Evolutionary conservation across 2,888 invertebrate species (phyloP), one percentile per base, ranked within the genome.

Genomic region (Phragmatobia fuliginosa): DNA sequence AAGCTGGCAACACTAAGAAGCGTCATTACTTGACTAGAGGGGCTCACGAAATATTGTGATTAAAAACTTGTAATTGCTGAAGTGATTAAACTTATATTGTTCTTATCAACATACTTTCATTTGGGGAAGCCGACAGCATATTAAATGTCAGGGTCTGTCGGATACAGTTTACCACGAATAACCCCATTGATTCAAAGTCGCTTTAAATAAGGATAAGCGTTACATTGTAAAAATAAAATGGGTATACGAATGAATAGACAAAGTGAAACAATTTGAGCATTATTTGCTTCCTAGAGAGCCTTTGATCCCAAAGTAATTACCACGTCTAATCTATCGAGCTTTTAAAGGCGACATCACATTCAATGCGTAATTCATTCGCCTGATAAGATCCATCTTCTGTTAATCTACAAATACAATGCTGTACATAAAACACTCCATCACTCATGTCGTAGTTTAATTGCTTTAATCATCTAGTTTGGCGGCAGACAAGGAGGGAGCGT

Each of bases 381-480:
- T 56, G 65, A 74, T 73, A 77, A 75, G 67, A 65, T 63, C 41
- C 72, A 59, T 71, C 59, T 70, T 67, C 70, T 81, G 73, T 77
- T 73, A 77, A 75, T 80, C 67, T 66, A 68, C 52, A 49, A 41
- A 56, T 66, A 77, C 81, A 83, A 83, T 81, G 63, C 76, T 78
- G 79, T 80, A 82, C 65, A 81, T 71, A 79, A 74, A 83, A 83
- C 83, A 86, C 83, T 86, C 84, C 83, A 88, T 87, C 86, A 86
- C 80, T 88, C 86, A 83, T 74, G 83, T 81, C 83, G 75, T 83
- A 82, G 84, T 86, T 86, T 87, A 88, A 89, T 90, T 87, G 87
- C 86, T 89, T 88, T 85, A 86, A 88, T 88, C 85, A 86, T 80
- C 81, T 73, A 81, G 78, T 77, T 78, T 75, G 75, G 75, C 75